Evolutionary conservation across 2,113 vertebrate genomes (phyloP).

Genomic region (Laterallus jamaicensis): DNA sequence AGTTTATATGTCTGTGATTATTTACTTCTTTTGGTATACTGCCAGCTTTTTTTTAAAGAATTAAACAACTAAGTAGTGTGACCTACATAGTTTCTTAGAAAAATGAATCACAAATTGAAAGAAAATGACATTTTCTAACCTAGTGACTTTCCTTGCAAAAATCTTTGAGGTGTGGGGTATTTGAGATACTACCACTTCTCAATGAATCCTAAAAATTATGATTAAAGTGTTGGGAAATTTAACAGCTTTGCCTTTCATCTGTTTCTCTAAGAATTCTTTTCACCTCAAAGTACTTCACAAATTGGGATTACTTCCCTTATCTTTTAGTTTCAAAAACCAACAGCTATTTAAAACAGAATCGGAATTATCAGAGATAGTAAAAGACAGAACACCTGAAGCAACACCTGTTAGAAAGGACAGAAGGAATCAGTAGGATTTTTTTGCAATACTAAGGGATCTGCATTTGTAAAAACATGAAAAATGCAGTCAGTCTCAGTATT

Average conservation of each 20-base stretch:
- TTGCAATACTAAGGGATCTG: background rate
- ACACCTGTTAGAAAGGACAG: background rate
- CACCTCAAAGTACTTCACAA: background rate
- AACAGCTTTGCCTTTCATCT: background rate
- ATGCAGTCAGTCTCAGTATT: background rate
- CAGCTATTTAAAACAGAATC: background rate
- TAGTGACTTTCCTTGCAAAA: background rate
- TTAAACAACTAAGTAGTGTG: background rate
- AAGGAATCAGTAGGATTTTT: background rate
- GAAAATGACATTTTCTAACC: background rate
- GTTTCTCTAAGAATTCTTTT: background rate
- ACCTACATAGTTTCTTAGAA: background rate
- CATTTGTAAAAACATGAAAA: background rate
- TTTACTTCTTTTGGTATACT: background rate
- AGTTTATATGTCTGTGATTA: background rate
- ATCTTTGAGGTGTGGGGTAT: background rate
- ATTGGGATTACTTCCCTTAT: background rate
- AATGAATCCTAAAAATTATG: background rate
- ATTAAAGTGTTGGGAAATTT: background rate
- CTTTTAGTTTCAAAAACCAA: background rate
- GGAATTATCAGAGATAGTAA: background rate
- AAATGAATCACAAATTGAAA: background rate
- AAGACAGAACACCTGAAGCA: background rate
- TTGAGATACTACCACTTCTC: background rate
- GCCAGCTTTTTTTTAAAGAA: background rate